Base-by-base conservation (phyloP, 2,888 invertebrate genomes). In the Muscina levida region DNA sequence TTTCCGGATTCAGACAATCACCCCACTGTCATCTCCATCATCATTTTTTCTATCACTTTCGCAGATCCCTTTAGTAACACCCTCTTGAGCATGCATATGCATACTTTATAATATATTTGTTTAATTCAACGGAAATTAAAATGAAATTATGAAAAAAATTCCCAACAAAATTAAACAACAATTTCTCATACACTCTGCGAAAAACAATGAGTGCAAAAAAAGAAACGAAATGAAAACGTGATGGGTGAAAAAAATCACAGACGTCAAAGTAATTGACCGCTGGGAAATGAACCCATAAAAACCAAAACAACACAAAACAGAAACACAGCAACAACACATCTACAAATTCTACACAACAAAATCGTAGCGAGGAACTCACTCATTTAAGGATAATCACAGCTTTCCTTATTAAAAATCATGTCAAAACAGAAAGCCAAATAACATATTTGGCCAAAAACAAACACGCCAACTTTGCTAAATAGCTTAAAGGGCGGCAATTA, bases 261-360 rank as follows among this genome's bases (percentile, higher is more conserved):
- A 88, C 88, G 85, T 76, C 83, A 85, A 85, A 85, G 84, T 86
- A 87, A 88, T 88, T 88, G 88, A 88, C 88, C 88, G 88, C 85
- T 86, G 88, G 88, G 87, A 88, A 86, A 88, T 88, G 88, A 88
- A 88, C 88, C 87, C 88, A 87, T 88, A 88, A 87, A 85, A 87
- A 31, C 31, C n/a, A n/a, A n/a, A n/a, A 75, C 57, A 39, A 57
- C 65, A 72, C 42, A 86, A 84, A 53, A 31, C 31, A 85, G 84
- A 82, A 85, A 84, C 82, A 73, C 77, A 80, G 81, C 82, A 84
- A 83, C 84, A 75, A 83, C 81, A 39, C n/a, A 31, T 31, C 4
- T n/a, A n/a, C n/a, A n/a, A n/a, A n/a, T n/a, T n/a, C n/a, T n/a
- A 46, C 17, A 48, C 83, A 84, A 56, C 84, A 85, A 84, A 84